Percentiles rank a stretch among this genome's conserved stretches.
Evolutionary conservation across 1,140 invertebrate genomes (phyloP).

Genomic region (Hirudo medicinalis): DNA sequence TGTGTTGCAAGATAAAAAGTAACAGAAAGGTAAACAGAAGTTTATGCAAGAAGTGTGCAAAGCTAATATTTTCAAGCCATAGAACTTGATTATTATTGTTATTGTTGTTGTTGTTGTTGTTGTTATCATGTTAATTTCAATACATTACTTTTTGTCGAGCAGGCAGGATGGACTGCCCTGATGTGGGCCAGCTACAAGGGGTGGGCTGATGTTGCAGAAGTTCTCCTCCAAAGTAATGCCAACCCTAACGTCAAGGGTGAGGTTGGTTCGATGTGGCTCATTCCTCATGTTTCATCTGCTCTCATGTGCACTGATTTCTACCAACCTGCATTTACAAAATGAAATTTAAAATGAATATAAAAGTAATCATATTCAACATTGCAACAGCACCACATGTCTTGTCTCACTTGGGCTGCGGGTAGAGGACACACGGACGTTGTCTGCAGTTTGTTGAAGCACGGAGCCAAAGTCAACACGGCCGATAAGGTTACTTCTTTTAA

Average conservation of each 20-base stretch:
- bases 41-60: too few species aligned
- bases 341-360: too few species aligned
- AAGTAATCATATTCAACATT: too few species aligned
- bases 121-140: not conserved
- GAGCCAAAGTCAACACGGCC: conserved; percentile 77
- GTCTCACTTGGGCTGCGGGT: conserved; percentile 83
- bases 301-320: too few species aligned
- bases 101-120: too few species aligned
- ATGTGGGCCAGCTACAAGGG: conserved; percentile 97
- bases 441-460: conserved; percentile 61
- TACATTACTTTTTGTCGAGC: conserved; percentile 23
- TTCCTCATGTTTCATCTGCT: too few species aligned
- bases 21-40: too few species aligned
- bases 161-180: conserved; percentile 89
- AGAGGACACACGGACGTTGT: conserved; percentile 74
- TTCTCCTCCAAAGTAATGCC: conserved; percentile 72
- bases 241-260: conserved; percentile 91
- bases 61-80: too few species aligned
- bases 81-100: too few species aligned
- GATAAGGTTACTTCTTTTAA: conserved; percentile 56
- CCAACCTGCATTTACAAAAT: too few species aligned
- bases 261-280: conserved; percentile 27
- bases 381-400: conserved; percentile 69
- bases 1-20: too few species aligned
- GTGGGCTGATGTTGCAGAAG: conserved; percentile 58